These are phyloP conservation scores for Patella vulgata DNA, from an alignment of 1,140 invertebrate species.

Conservation along the genomic window DNA sequence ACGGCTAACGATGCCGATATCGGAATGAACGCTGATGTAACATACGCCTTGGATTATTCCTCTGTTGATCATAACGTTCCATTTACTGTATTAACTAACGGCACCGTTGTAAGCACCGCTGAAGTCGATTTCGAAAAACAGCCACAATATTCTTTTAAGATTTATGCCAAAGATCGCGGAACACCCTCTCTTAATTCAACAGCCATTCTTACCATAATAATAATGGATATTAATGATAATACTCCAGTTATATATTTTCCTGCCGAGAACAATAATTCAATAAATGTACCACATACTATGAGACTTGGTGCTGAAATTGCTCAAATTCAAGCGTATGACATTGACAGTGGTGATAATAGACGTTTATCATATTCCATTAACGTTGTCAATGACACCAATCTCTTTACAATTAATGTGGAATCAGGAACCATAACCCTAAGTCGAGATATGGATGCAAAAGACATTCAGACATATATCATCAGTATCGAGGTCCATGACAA, in stretches of 20 bases:
- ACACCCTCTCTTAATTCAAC: constrained; percentile 67
- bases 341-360: constrained; percentile 77
- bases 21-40: constrained; percentile 72
- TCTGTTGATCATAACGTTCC: constrained; percentile 6
- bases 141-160: constrained; percentile 77
- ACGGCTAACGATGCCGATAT: constrained; percentile 79
- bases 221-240: constrained; percentile 94
- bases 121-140: constrained; percentile 38
- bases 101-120: constrained; percentile 22
- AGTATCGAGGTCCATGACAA: constrained; percentile 88
- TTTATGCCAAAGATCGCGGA: constrained; percentile 64
- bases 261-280: constrained; percentile 75
- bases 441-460: constrained; percentile 71
- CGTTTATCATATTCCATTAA: constrained; percentile 90
- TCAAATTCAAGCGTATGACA: constrained; percentile 35
- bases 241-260: constrained; percentile 81
- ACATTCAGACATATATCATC: constrained; percentile 80
- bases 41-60: constrained; percentile 70
- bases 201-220: constrained; percentile 72
- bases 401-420: constrained; percentile 86
- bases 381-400: constrained; percentile 77
- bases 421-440: constrained; percentile 80
- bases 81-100: constrained; percentile 19
- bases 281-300: constrained; percentile 79
- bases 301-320: constrained; percentile 74